Conservation (phyloP, 1,140 invertebrate species). For the Lerema accius region DNA sequence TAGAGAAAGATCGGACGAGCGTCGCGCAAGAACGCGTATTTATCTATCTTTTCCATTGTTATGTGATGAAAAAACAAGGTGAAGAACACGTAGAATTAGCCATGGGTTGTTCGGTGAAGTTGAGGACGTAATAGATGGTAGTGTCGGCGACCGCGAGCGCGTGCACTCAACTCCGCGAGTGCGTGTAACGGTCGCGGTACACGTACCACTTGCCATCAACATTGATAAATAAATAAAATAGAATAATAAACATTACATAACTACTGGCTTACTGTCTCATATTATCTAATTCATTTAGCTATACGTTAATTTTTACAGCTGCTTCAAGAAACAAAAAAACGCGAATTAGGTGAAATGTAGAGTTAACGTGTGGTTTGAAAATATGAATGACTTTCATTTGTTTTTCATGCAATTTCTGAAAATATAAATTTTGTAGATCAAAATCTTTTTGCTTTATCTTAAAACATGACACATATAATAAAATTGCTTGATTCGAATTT, state of each 20-base stretch:
- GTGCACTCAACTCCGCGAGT: slow-evolving; percentile 74
- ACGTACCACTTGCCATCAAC: slow-evolving; percentile 45
- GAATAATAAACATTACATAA: slow-evolving; percentile 25
- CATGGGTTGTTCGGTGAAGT: slow-evolving; percentile 25
- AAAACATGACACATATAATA: too few relatives aligned
- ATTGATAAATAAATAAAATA: slow-evolving; percentile 37
- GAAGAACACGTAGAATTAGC: slow-evolving; percentile 31
- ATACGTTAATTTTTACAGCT: background rate
- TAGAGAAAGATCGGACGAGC: too few relatives aligned
- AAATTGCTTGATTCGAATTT: too few relatives aligned
- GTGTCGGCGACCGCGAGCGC: slow-evolving; percentile 74
- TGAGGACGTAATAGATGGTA: slow-evolving; percentile 46
- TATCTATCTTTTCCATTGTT: background rate
- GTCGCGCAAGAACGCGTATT: too few relatives aligned
- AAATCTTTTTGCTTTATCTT: too few relatives aligned
- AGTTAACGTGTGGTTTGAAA: too few relatives aligned
- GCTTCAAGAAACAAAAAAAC: too few relatives aligned
- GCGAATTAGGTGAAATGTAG: too few relatives aligned
- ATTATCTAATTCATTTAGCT: slow-evolving; percentile 20
- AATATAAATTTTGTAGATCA: too few relatives aligned
- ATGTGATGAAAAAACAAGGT: slow-evolving; percentile 9
- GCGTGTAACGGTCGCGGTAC: slow-evolving; percentile 72
- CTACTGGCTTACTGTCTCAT: slow-evolving; percentile 1
- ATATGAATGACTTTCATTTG: too few relatives aligned
- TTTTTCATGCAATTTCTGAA: too few relatives aligned